Percentiles rank a stretch among this genome's conserved stretches.
phyloP scores from a whole-genome alignment of 2,113 vertebrate genomes.

The Peromyscus leucopus region DNA sequence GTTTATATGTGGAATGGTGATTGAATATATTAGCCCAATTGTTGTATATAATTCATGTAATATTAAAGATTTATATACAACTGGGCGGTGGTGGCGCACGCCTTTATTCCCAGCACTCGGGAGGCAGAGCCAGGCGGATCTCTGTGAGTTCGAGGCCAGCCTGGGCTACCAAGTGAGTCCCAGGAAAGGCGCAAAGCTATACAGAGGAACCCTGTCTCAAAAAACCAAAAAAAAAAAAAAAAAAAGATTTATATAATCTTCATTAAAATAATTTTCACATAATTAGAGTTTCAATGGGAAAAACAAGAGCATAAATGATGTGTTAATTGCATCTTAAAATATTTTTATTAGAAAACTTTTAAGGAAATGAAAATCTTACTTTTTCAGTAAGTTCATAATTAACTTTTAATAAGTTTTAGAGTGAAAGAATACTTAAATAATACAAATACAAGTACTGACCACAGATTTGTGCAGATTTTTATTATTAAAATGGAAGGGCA shows the following conservation, averaged over 20 bases:
- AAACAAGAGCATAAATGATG: background rate
- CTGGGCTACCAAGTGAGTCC: no score
- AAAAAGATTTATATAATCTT: background rate
- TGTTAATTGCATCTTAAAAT: background rate
- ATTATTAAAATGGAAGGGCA: background rate
- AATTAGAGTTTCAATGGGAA: background rate
- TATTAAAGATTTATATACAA: background rate
- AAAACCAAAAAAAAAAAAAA: no score
- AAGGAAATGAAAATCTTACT: background rate
- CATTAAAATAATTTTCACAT: background rate
- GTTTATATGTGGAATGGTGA: background rate
- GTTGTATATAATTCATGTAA: background rate
- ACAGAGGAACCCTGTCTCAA: no score
- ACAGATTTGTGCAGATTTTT: background rate
- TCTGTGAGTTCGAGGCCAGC: no score
- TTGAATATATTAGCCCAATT: background rate
- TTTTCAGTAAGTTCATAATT: background rate
- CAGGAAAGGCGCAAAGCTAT: no score
- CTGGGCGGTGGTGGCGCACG: no score
- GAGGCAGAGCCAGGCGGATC: no score
- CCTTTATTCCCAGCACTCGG: no score
- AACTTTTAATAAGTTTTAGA: slow-evolving; percentile 10
- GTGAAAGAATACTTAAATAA: background rate
- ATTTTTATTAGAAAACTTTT: background rate
- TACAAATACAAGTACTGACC: background rate